Base-by-base conservation (phyloP, 2,888 invertebrate genomes). In the Megaustenia siamemsis region DNA sequence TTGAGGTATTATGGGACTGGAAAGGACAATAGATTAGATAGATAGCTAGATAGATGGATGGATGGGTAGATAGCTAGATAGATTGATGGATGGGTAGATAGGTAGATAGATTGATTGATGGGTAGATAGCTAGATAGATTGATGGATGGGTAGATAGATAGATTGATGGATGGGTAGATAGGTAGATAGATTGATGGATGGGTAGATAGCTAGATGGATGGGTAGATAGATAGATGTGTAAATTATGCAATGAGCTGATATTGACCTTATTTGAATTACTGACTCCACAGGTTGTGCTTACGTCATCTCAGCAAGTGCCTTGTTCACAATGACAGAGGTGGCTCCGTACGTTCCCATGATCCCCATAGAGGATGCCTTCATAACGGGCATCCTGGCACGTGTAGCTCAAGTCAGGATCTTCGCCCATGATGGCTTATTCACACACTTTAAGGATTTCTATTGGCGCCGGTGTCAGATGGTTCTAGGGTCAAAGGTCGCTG, bases 381-480 rank as follows among this genome's bases (percentile, higher is more conserved):
- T 49, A 21, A 80, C 80, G 2, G 80, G 80, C 15, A 68, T 80
- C n/a, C 15, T 80, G 35, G 53, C 49, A 0, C 68, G 38, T 12
- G 49, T 69, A 2, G 53, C 45, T 0, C 35, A 24, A 1, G 53
- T 68, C 32, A 45, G 53, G 38, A 35, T 69, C 5, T 69, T 49
- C 53, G 69, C 35, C 24, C 53, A 12, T 24, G 28, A 45, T 0
- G 18, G 8, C 5, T 8, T 80, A 38, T 80, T 80, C 53, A 80
- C 80, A 4, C 69, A 80, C 53, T 80, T 80, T 69, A 80, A 69
- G 80, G 80, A 80, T 68, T 69, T 69, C 69, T 69, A 69, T 80
- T 80, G 80, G 80, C 80, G 53, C 38, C 68, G 80, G 69, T 80
- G 80, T 45, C 80, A 69, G 80, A 80, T 80, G 69, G 68, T 80